A percentile compares a stretch with the other conserved stretches of the same genome.
These are phyloP conservation scores for Erebia epiphron DNA, from an alignment of 2,888 invertebrate genomes.

Conservation along the genomic window DNA sequence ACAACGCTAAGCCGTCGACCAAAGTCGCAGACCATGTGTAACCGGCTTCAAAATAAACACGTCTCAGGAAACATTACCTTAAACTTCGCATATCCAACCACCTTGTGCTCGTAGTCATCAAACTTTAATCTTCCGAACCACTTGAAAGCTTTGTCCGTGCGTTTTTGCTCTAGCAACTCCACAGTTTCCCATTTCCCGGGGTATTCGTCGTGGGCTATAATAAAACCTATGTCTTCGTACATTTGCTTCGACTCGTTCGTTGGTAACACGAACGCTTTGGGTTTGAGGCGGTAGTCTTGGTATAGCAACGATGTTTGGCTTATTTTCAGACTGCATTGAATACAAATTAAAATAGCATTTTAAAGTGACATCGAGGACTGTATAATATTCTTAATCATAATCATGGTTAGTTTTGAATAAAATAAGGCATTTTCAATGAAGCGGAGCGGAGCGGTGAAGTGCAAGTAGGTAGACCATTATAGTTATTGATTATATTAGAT, in stretches of 20 bases:
- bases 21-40: no score
- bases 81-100: conserved; percentile 55
- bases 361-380: no score
- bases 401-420: no score
- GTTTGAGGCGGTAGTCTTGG: conserved; percentile 40
- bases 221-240: conserved; percentile 64
- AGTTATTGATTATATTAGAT: no score
- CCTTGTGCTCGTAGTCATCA: conserved; percentile 45
- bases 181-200: conserved; percentile 47
- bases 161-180: conserved; percentile 44
- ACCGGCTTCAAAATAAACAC: no score
- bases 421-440: no score
- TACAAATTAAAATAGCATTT: not conserved
- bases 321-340: conserved; percentile 55
- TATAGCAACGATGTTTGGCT: conserved; percentile 54
- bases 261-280: conserved; percentile 55
- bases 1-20: no score
- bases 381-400: no score
- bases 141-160: conserved; percentile 53
- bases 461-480: no score
- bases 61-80: conserved; percentile 47
- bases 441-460: no score
- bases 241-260: conserved; percentile 51
- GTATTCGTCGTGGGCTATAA: conserved; percentile 48
- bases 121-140: conserved; percentile 53